A percentile compares a stretch with the other conserved stretches of the same genome.
phyloP scores from a whole-genome alignment of 2,113 vertebrate species.

The Myiozetetes cayanensis region DNA sequence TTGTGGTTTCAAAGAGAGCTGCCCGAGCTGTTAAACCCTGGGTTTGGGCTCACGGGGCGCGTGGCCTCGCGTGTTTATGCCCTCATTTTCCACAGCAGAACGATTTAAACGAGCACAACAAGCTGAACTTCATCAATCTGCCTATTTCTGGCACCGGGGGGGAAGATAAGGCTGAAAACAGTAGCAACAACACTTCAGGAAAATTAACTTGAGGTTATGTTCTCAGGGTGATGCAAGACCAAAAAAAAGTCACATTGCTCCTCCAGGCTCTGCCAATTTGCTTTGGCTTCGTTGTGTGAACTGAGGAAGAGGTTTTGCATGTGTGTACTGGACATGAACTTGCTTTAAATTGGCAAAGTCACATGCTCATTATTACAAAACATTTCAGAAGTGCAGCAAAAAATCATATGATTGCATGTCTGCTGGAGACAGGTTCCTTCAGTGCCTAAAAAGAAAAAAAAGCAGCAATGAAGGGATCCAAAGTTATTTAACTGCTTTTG shows the following conservation, averaged over 20 bases:
- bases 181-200: constrained; percentile 40
- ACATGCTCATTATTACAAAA: constrained; percentile 62
- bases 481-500: background rate
- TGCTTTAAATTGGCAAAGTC: constrained; percentile 64
- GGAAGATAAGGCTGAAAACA: constrained; percentile 38
- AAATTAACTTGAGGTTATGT: constrained; percentile 53
- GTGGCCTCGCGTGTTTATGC: background rate
- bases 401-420: constrained; percentile 65
- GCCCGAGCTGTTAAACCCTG: background rate
- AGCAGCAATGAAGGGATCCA: background rate
- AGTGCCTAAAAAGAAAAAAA: background rate
- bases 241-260: constrained; percentile 56
- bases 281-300: constrained; percentile 46
- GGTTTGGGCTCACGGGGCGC: background rate
- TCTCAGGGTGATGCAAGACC: constrained; percentile 32
- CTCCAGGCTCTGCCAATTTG: constrained; percentile 56
- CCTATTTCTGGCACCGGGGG: constrained; percentile 16
- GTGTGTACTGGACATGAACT: constrained; percentile 64
- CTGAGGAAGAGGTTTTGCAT: constrained; percentile 41
- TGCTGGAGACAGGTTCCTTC: constrained; percentile 58
- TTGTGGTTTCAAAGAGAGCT: constrained; percentile 15
- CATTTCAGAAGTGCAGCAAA: constrained; percentile 40
- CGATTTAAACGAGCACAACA: background rate
- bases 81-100: background rate
- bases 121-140: constrained; percentile 45